Evolutionary conservation across 2,888 invertebrate species (phyloP), one percentile per base, ranked within the genome.

Genomic region (Prostheceraeus crozeri): DNA sequence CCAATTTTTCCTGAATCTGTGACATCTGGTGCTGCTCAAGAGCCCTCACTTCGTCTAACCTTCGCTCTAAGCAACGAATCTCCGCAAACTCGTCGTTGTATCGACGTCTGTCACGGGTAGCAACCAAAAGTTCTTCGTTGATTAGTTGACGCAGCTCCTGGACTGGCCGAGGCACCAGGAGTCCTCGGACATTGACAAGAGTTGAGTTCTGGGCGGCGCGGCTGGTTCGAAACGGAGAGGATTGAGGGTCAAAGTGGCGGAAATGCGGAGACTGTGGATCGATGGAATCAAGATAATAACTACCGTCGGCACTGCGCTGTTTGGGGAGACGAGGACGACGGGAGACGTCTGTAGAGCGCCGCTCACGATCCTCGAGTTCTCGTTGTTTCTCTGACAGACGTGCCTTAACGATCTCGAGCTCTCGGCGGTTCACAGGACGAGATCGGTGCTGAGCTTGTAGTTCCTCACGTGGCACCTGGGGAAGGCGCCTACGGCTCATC

Each of bases 41-140:
- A 3, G 70, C n/a, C 28, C 57, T 48, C 11, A 62, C 51, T 30
- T 60, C 33, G 31, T 63, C 71, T 10, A 72, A 67, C 61, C 71
- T 71, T 59, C 68, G 64, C 63, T 75, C 74, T 53, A 75, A 66
- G 27, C 68, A 69, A 10, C 71, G 64, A 31, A 75, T 69, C 65
- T 74, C 79, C 65, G 78, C 78, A 53, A 73, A 69, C 53, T 78
- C 77, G 62, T 79, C 78, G 35, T 78, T 68, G 33, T 73, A 68
- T 33, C 73, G 67, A 54, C 75, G 70, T 40, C 78, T 65, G 14
- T 73, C 70, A 28, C 68, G 70, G 6, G 79, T 72, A 23, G 75
- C 77, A 60, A 78, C 72, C 57, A 77, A 69, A 57, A 80, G 68
- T 63, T 80, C 79, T 62, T 79, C 78, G 63, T 78, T 77, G 56